phyloP scores from a whole-genome alignment of 2,888 invertebrate species.

The Cacoxenus indagator region DNA sequence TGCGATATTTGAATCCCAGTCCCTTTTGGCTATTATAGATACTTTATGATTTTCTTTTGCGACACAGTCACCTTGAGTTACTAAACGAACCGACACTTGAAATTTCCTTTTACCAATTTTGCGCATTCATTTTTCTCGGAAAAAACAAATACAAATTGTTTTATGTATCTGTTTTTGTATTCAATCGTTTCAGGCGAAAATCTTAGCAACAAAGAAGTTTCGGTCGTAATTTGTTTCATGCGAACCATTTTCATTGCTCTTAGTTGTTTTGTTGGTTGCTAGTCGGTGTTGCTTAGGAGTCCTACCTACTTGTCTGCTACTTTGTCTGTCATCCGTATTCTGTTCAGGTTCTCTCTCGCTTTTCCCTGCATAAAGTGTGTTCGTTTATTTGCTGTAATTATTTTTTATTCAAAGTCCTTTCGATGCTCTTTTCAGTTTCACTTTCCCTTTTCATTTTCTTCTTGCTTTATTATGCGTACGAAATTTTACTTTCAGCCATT shows the following conservation, averaged over 20 bases:
- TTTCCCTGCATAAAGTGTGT: not conserved
- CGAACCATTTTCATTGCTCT: too few relatives aligned
- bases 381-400: not conserved
- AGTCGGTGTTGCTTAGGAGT: too few relatives aligned
- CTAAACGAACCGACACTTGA: not conserved
- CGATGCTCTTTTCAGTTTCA: not conserved
- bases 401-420: not conserved
- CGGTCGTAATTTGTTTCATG: too few relatives aligned
- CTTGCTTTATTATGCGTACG: not conserved
- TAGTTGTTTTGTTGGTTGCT: too few relatives aligned
- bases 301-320: not conserved
- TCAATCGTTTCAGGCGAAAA: too few relatives aligned
- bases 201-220: too few relatives aligned
- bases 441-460: not conserved
- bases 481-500: not conserved
- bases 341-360: not conserved
- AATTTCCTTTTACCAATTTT: not conserved
- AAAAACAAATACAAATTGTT: too few relatives aligned
- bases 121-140: not conserved
- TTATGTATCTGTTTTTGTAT: too few relatives aligned
- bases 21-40: too few relatives aligned
- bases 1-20: too few relatives aligned
- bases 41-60: not conserved
- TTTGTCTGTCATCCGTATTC: not conserved
- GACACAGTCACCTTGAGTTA: not conserved